Evolutionary conservation across 2,797 vertebrate species (phyloP).

Genomic region (Agapornis canus): DNA sequence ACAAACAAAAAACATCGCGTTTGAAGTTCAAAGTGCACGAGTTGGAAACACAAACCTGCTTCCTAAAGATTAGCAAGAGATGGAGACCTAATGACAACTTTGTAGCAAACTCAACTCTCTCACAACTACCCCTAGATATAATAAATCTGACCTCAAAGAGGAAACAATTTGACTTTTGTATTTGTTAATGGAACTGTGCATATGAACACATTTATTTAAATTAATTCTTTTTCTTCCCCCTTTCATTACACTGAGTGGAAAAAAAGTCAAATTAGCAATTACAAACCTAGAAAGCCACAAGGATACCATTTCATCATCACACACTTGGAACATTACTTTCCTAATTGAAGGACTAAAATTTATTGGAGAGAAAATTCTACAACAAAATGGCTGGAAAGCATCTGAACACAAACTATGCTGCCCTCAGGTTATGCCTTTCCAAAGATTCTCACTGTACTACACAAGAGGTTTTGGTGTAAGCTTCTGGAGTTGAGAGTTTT

Average conservation of each 20-base stretch:
- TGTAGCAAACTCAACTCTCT: not conserved
- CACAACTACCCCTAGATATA: not conserved
- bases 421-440: not conserved
- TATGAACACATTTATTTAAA: not conserved
- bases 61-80: not conserved
- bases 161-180: not conserved
- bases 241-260: not conserved
- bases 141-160: not conserved
- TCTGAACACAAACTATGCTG: not conserved
- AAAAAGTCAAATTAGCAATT: not conserved
- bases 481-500: not conserved
- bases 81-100: not conserved
- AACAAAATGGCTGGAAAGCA: not conserved
- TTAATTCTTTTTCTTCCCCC: not conserved
- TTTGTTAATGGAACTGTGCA: not conserved
- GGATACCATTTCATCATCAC: rapidly evolving
- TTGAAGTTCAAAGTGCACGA: not conserved
- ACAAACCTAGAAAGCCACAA: not conserved
- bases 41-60: not conserved
- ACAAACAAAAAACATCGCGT: not conserved
- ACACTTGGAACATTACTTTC: not conserved
- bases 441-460: not conserved
- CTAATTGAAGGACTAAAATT: not conserved
- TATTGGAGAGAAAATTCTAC: not conserved
- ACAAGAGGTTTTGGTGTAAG: not conserved